Percentiles rank a stretch among this genome's conserved stretches.
Conservation (phyloP, 2,888 invertebrate genomes). For the Agrilus mali region DNA sequence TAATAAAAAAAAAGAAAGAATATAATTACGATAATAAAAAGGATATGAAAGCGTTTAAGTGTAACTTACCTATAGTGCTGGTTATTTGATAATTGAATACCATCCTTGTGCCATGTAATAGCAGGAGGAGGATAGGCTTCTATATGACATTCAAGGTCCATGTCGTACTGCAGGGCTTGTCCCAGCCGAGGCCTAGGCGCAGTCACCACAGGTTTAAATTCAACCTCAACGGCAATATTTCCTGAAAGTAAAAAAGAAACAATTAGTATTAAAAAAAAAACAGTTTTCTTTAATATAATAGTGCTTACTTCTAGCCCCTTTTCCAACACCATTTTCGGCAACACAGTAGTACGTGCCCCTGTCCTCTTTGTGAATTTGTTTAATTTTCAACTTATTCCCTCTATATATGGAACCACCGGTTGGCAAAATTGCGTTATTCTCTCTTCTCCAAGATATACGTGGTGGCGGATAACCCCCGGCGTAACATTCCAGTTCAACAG, state of each 20-base stretch:
- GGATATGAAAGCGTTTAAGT: neutral
- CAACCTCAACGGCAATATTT: constrained; percentile 83
- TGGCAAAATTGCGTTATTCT: constrained; percentile 85
- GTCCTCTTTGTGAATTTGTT: constrained; percentile 72
- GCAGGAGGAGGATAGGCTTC: constrained; percentile 92
- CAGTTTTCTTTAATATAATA: neutral
- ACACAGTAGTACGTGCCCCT: constrained; percentile 90
- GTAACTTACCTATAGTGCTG: constrained; percentile 61
- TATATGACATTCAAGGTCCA: constrained; percentile 89
- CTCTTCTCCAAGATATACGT: constrained; percentile 79
- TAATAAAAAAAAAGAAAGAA: neutral
- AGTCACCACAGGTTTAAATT: constrained; percentile 77
- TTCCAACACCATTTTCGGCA: constrained; percentile 79
- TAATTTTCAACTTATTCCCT: constrained; percentile 68
- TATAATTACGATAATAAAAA: no score
- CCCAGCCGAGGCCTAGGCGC: constrained; percentile 74
- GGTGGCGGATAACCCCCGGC: constrained; percentile 79
- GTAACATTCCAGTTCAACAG: constrained; percentile 75
- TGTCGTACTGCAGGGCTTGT: constrained; percentile 83
- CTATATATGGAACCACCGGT: constrained; percentile 80
- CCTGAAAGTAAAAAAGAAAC: constrained; percentile 15
- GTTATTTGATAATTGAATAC: constrained; percentile 69
- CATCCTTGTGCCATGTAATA: constrained; percentile 83
- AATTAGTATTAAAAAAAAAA: neutral
- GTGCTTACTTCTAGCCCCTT: constrained; percentile 55